A percentile compares a stretch with the other conserved stretches of the same genome.
Evolutionary conservation across 2,113 vertebrate genomes (phyloP).

Genomic region (Pseudopodoces humilis): DNA sequence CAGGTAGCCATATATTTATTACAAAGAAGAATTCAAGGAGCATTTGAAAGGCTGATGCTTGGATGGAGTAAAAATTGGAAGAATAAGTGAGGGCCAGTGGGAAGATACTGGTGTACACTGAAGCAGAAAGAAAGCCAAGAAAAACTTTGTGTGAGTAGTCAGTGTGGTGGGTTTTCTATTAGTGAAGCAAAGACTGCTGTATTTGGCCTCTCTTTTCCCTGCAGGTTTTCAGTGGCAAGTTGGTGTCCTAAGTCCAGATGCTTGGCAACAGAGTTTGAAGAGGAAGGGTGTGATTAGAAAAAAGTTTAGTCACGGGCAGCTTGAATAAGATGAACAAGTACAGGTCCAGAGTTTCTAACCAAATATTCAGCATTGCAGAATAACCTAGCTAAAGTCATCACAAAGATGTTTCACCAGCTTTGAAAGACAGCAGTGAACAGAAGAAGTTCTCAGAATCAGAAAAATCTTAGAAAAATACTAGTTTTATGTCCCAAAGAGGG

Average conservation of each 20-base stretch:
- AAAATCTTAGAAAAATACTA: not conserved
- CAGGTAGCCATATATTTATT: not conserved
- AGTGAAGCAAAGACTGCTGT: not conserved
- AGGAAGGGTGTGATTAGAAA: not conserved
- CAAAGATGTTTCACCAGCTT: not conserved
- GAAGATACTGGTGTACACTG: not conserved
- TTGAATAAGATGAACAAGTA: fast-evolving
- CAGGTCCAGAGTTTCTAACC: not conserved
- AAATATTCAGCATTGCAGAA: not conserved
- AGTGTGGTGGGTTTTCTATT: too few species aligned
- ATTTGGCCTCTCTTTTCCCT: not conserved
- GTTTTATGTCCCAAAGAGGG: not conserved
- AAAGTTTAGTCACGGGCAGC: not conserved
- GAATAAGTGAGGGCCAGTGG: not conserved
- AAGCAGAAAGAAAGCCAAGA: not conserved
- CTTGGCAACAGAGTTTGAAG: not conserved
- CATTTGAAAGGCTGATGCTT: not conserved
- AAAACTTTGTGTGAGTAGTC: not conserved
- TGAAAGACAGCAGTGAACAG: not conserved
- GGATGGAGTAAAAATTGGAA: not conserved
- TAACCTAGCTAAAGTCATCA: not conserved
- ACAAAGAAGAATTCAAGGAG: not conserved
- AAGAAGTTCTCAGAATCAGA: not conserved
- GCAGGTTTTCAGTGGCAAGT: not conserved
- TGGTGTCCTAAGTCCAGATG: not conserved